These are phyloP conservation scores for Aleiodes alternator DNA, from an alignment of 2,888 invertebrate species.

Conservation along the genomic window DNA sequence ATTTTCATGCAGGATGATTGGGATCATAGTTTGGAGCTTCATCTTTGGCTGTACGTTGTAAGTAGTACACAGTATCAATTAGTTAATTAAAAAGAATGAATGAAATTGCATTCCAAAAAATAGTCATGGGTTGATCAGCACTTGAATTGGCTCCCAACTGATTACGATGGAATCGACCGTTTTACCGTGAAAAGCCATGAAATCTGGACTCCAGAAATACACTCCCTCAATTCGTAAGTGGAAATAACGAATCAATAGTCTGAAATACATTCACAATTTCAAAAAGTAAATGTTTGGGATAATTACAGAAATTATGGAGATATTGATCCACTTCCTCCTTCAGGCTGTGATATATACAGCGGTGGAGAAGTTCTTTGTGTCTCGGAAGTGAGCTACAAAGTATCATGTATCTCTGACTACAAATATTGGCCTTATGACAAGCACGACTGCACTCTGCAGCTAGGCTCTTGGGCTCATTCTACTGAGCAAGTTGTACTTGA, in stretches of 20 bases:
- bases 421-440: conserved; percentile 73
- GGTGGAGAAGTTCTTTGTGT: conserved; percentile 80
- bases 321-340: conserved; percentile 31
- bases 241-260: background rate
- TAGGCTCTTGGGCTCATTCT: too few relatives aligned
- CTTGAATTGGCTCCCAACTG: conserved; percentile 83
- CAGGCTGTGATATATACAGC: conserved; percentile 77
- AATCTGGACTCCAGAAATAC: conserved; percentile 86
- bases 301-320: too few relatives aligned
- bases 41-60: conserved; percentile 64
- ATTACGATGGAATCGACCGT: conserved; percentile 80
- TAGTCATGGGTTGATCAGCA: conserved; percentile 84
- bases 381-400: conserved; percentile 77
- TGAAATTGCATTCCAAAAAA: conserved; percentile 14
- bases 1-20: conserved; percentile 61
- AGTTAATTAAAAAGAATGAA: background rate
- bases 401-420: conserved; percentile 78
- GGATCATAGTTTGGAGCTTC: conserved; percentile 73
- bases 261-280: too few relatives aligned
- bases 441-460: too few relatives aligned
- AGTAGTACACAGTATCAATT: conserved; percentile 47
- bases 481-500: too few relatives aligned
- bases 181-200: conserved; percentile 79
- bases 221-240: conserved; percentile 82
- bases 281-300: too few relatives aligned